Conservation (phyloP, 2,113 vertebrate genomes). For the Notarius quadriscutis region DNA sequence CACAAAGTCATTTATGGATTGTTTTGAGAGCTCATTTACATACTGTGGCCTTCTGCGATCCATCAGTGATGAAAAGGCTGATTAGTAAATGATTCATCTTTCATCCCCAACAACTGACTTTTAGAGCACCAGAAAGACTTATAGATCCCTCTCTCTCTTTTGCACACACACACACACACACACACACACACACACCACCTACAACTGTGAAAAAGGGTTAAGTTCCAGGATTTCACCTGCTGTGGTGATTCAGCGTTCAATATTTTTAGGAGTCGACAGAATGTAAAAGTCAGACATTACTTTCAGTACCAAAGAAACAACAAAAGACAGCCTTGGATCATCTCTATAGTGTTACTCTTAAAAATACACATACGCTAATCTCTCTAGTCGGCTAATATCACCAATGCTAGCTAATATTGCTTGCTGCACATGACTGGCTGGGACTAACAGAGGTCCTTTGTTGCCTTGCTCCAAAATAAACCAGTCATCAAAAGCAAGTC, state of each 20-base stretch:
- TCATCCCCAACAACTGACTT: slow-evolving; percentile 9
- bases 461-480: neutral
- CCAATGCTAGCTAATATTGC: neutral
- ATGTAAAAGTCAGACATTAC: neutral
- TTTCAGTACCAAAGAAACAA: neutral
- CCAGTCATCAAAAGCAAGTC: too few species aligned
- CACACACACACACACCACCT: neutral
- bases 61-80: slow-evolving; percentile 17
- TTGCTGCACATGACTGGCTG: neutral
- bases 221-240: neutral
- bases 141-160: neutral
- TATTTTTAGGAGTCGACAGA: neutral
- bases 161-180: neutral
- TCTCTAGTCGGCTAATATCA: neutral
- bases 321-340: too few species aligned
- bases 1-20: neutral
- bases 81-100: slow-evolving; percentile 27
- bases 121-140: neutral
- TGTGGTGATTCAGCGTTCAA: neutral
- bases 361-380: neutral
- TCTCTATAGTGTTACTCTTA: neutral
- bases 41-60: slow-evolving; percentile 16
- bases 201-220: neutral
- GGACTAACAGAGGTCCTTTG: neutral
- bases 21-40: slow-evolving; percentile 8